Base-by-base conservation (phyloP, 2,888 invertebrate species). In the Megaustenia siamemsis region DNA sequence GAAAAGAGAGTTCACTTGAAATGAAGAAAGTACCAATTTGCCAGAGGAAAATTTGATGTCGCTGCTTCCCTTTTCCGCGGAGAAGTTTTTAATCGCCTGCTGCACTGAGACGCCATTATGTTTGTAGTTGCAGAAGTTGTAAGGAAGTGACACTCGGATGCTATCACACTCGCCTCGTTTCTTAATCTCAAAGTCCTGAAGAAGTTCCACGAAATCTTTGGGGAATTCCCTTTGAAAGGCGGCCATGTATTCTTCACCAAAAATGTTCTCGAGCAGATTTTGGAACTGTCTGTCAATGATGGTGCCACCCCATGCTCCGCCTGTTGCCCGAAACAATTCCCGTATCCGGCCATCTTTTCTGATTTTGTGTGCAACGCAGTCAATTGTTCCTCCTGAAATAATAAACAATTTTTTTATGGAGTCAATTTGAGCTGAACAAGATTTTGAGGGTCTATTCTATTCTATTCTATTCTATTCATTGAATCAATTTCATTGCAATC, bases 301-400 rank as follows among this genome's bases (percentile, higher is more conserved):
- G 32, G 91, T 92, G 1, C 92, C 92, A 10, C 92, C 92, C 92
- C 92, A 92, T 5, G 92, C 92, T 0, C 92, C 92, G 15, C 92
- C 92, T 12, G 91, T 92, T n/a, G 92, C 92, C 21, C 91, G 89
- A 86, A 91, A 92, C 68, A 92, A 77, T 83, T 92, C 92, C 56
- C 90, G 86, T 45, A 92, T 90, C 8, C 90, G 88, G 0, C 90
- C 90, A 82, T 92, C 92, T 84, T 92, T 91, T 2, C 92, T 87
- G 12, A 92, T 89, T 86, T 92, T 92, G 89, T 92, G 92, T 2
- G 92, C 91, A 28, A 92, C 92, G n/a, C 91, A 91, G 73, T 92
- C 92, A 24, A 92, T 92, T 5, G 92, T 92, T 15, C 92, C 92
- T 84, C 92, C 92, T 92, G 88, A 35, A 87, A 73, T 3, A 1